phyloP scores from a whole-genome alignment of 1,140 invertebrate species.

The Aphidius gifuensis region DNA sequence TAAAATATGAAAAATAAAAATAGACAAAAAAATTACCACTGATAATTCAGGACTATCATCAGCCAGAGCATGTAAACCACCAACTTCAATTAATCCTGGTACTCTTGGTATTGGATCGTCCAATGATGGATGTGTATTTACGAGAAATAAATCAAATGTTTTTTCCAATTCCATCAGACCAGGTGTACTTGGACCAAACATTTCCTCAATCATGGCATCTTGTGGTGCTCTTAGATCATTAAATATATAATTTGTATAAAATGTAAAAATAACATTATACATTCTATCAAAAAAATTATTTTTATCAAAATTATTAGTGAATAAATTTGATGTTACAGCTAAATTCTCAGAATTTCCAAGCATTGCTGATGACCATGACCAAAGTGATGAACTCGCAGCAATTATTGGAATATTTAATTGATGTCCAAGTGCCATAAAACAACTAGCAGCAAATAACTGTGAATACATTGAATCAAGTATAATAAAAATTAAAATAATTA shows the following conservation, averaged over 20 bases:
- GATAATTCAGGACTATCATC: slow-evolving; percentile 27
- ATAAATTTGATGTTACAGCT: slow-evolving; percentile 59
- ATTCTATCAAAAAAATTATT: slow-evolving; percentile 62
- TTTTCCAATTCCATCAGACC: slow-evolving; percentile 46
- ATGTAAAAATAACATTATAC: slow-evolving; percentile 46
- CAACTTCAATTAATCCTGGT: slow-evolving; percentile 58
- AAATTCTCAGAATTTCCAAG: slow-evolving; percentile 63
- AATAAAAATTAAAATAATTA: too few relatives aligned
- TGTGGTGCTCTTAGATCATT: slow-evolving; percentile 30
- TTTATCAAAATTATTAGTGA: slow-evolving; percentile 50
- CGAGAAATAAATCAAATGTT: slow-evolving; percentile 55
- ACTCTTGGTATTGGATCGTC: slow-evolving; percentile 51
- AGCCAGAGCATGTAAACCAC: slow-evolving; percentile 56
- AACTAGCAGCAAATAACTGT: slow-evolving; percentile 41
- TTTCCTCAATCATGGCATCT: slow-evolving; percentile 38
- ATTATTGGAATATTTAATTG: slow-evolving; percentile 60
- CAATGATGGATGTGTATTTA: slow-evolving; percentile 58
- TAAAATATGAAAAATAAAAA: slow-evolving; percentile 1
- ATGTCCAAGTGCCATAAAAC: slow-evolving; percentile 56
- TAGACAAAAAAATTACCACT: slow-evolving; percentile 30
- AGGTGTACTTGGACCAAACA: slow-evolving; percentile 47
- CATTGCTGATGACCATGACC: slow-evolving; percentile 62
- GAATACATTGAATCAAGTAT: too few relatives aligned
- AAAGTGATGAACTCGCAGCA: slow-evolving; percentile 57
- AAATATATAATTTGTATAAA: slow-evolving; percentile 27